These are phyloP conservation scores for Corythaeola cristata DNA, from an alignment of 2,113 vertebrate genomes.

Conservation along the genomic window DNA sequence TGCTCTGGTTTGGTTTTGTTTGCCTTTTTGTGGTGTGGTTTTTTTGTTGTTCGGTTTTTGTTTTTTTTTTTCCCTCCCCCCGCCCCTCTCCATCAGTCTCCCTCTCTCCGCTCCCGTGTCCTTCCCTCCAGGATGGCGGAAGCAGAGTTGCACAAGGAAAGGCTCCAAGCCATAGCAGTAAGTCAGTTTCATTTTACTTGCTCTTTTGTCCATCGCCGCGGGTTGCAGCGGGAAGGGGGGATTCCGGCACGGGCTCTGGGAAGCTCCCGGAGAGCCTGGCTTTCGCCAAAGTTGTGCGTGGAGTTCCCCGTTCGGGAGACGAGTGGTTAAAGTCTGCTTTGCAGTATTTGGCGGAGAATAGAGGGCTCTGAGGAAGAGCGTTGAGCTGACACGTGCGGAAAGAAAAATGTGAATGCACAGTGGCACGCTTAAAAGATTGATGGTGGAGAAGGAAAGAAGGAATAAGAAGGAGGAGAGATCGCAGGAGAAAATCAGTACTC, in stretches of 20 bases:
- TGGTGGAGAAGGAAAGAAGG: conserved; percentile 7
- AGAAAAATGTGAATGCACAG: conserved; percentile 16
- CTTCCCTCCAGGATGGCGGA: conserved; percentile 94
- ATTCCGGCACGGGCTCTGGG: conserved; percentile 9
- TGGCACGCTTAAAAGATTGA: conserved; percentile 31
- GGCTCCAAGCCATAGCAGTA: conserved; percentile 98
- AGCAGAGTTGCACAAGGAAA: conserved; percentile 95
- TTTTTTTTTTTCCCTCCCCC: not conserved
- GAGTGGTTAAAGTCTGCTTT: conserved; percentile 40
- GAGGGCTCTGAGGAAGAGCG: not conserved
- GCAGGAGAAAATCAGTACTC: not conserved
- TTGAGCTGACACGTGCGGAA: conserved; percentile 40
- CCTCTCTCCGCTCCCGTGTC: conserved; percentile 66
- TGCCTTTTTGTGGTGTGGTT: not conserved
- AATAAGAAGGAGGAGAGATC: not conserved
- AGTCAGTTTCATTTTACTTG: conserved; percentile 79
- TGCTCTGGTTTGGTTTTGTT: not conserved
- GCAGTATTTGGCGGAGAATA: conserved; percentile 9
- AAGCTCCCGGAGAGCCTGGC: not conserved
- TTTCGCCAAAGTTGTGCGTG: conserved; percentile 12
- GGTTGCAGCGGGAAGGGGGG: not conserved
- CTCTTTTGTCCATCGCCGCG: conserved; percentile 52
- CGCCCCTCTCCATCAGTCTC: not conserved
- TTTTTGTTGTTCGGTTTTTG: not conserved
- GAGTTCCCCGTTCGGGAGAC: not conserved